Percentiles rank a stretch among this genome's conserved stretches.
Evolutionary conservation across 2,797 vertebrate genomes (phyloP).

Genomic region (Fistularia commersonii): DNA sequence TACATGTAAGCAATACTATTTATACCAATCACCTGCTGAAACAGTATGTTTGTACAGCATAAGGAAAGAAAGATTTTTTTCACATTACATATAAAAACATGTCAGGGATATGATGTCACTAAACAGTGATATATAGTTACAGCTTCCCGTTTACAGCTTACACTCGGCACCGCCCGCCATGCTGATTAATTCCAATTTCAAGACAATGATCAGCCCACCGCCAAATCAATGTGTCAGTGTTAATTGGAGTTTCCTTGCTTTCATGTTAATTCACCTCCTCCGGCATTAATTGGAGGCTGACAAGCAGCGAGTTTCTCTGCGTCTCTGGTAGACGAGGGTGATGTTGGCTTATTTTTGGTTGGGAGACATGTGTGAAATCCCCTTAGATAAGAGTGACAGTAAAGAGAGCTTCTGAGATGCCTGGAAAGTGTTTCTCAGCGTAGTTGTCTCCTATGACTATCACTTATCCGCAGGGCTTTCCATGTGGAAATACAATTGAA

Average conservation of each 20-base stretch:
- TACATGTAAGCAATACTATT: too few relatives aligned
- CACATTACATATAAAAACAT: too few relatives aligned
- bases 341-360: constrained; percentile 30
- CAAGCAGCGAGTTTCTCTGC: constrained; percentile 39
- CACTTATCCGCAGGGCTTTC: too few relatives aligned
- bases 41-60: too few relatives aligned
- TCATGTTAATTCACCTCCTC: constrained; percentile 57
- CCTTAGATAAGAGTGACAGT: constrained; percentile 16
- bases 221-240: constrained; percentile 64
- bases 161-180: constrained; percentile 39
- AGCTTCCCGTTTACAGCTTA: constrained; percentile 35
- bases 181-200: constrained; percentile 74
- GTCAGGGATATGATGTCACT: too few relatives aligned
- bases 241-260: constrained; percentile 68
- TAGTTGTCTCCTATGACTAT: too few relatives aligned
- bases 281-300: constrained; percentile 56
- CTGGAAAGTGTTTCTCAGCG: constrained; percentile 9
- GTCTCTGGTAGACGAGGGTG: constrained; percentile 17
- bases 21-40: too few relatives aligned
- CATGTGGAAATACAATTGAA: too few relatives aligned
- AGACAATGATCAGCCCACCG: constrained; percentile 58
- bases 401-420: constrained; percentile 2
- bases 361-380: constrained; percentile 15
- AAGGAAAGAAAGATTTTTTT: too few relatives aligned
- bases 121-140: background rate